These are phyloP conservation scores for Amiota communis DNA, from an alignment of 2,888 invertebrate species.

Conservation along the genomic window DNA sequence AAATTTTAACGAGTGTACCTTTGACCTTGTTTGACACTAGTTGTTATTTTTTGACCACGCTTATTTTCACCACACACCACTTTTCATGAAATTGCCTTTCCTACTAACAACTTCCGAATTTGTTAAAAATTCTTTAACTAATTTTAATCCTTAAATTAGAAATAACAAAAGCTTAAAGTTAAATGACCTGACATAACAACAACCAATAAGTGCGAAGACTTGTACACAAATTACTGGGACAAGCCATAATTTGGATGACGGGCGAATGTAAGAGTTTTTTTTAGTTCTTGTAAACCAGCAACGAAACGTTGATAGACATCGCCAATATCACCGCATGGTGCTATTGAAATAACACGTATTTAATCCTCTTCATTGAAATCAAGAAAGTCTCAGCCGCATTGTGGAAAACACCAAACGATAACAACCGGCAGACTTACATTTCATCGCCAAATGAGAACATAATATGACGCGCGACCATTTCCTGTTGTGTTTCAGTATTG, in stretches of 20 bases:
- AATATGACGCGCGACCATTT: slow-evolving; percentile 78
- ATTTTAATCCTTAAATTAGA: too few relatives aligned
- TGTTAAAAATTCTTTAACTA: too few relatives aligned
- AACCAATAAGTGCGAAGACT: slow-evolving; percentile 78
- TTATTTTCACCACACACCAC: too few relatives aligned
- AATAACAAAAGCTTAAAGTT: too few relatives aligned
- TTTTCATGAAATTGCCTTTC: too few relatives aligned
- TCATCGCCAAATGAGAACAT: slow-evolving; percentile 79
- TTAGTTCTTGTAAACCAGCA: slow-evolving; percentile 74
- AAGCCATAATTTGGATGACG: slow-evolving; percentile 80
- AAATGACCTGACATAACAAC: too few relatives aligned
- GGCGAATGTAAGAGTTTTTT: slow-evolving; percentile 75
- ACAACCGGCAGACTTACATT: slow-evolving; percentile 76
- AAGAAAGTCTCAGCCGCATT: slow-evolving; percentile 80
- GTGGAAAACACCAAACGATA: slow-evolving; percentile 75
- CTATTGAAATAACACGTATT: slow-evolving; percentile 81
- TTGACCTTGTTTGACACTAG: too few relatives aligned
- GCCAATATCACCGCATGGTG: slow-evolving; percentile 77
- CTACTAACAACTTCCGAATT: too few relatives aligned
- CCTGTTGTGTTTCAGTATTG: slow-evolving; percentile 76
- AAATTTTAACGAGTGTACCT: too few relatives aligned
- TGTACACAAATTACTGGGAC: slow-evolving; percentile 82
- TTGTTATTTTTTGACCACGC: too few relatives aligned
- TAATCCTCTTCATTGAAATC: slow-evolving; percentile 82
- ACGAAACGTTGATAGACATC: slow-evolving; percentile 77